phyloP scores from a whole-genome alignment of 2,113 vertebrate species.

The Vidua chalybeata region DNA sequence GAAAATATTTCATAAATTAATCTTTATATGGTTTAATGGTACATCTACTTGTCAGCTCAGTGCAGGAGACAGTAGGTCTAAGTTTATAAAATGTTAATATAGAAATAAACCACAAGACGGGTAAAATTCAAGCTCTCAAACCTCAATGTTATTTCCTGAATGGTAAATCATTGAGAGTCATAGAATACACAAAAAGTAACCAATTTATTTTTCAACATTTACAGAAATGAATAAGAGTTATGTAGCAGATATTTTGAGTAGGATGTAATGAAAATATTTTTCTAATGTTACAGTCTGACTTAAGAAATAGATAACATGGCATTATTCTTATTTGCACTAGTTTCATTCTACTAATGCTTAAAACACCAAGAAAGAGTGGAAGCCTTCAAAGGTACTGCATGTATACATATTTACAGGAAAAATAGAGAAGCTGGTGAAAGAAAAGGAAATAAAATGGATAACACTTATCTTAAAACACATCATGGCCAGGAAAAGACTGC shows the following conservation, averaged over 20 bases:
- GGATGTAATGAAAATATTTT: not conserved
- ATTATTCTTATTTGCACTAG: not conserved
- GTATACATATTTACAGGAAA: not conserved
- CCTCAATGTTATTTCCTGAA: not conserved
- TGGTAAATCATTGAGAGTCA: not conserved
- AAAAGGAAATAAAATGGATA: not conserved
- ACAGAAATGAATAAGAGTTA: not conserved
- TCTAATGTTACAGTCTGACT: not conserved
- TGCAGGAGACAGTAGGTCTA: not conserved
- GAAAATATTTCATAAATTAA: not conserved
- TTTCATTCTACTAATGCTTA: not conserved
- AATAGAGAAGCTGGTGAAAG: not conserved
- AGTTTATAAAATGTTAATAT: not conserved
- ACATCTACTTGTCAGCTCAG: not conserved
- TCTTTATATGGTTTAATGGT: not conserved
- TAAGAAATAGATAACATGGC: not conserved
- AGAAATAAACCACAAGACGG: not conserved
- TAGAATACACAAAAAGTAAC: not conserved
- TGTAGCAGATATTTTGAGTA: not conserved
- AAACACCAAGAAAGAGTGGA: not conserved
- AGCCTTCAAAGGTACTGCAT: not conserved
- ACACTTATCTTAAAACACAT: not conserved
- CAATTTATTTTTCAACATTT: not conserved
- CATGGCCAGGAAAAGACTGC: not conserved
- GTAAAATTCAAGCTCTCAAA: not conserved